These are phyloP conservation scores for Tenebrio molitor DNA, from an alignment of 1,140 invertebrate species.

Conservation along the genomic window DNA sequence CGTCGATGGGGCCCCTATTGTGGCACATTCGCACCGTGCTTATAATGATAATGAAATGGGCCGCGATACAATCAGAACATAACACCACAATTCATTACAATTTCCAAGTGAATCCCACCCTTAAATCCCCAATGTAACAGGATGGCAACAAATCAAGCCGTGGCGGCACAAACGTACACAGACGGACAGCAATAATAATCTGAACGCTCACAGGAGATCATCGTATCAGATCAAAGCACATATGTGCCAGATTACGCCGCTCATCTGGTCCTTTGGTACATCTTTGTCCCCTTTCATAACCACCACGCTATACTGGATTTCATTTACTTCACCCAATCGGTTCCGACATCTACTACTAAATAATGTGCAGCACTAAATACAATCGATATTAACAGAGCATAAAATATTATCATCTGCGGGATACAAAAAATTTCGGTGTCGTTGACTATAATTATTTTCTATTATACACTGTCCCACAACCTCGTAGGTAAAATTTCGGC, in stretches of 20 bases:
- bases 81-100: conserved; percentile 54
- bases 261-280: conserved; percentile 39
- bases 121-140: conserved; percentile 40
- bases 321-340: conserved; percentile 28
- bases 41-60: conserved; percentile 43
- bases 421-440: too few relatives aligned
- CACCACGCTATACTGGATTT: conserved; percentile 9
- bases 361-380: neutral
- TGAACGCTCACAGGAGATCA: conserved; percentile 48
- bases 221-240: conserved; percentile 56
- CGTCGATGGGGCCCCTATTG: conserved; percentile 22
- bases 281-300: conserved; percentile 28
- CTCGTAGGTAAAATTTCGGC: too few relatives aligned
- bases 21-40: conserved; percentile 29
- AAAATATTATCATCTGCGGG: too few relatives aligned
- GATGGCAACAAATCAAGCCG: conserved; percentile 53
- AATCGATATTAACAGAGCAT: neutral
- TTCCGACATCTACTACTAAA: conserved; percentile 6
- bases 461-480: too few relatives aligned
- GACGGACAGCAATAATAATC: conserved; percentile 52
- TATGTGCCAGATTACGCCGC: conserved; percentile 52
- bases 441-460: too few relatives aligned
- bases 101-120: conserved; percentile 50
- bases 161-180: conserved; percentile 42
- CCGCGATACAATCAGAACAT: conserved; percentile 49